Base-by-base conservation (phyloP, 2,797 vertebrate species). In the Syndactyla subalaris region DNA sequence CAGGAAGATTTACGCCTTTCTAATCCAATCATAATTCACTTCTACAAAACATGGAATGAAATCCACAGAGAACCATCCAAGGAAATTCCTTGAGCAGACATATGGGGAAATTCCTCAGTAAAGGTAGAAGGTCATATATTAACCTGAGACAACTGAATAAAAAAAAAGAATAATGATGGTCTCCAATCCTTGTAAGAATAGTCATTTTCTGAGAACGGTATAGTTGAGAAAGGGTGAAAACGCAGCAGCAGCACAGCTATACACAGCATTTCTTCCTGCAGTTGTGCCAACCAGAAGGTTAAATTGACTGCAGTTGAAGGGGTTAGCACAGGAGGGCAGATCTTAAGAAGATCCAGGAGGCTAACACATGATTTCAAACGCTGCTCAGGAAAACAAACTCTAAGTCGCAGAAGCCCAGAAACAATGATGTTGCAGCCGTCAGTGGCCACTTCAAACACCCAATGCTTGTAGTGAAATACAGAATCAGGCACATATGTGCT, bases 21-120 rank as follows among this genome's bases (percentile, higher is more conserved):
- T 96, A 96, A 96, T 93, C 89, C 77, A 96, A 85, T 96, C 72
- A 72, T 95, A 96, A 96, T 83, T 97, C 93, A 96, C 85, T 91
- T 82, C 49, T 77, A 85, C 75, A 83, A 85, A 97, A 96, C 89
- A 83, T 62, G 76, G 74, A 96, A 80, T 74, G 84, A 97, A 96
- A 82, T 73, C 94, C 89, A 85, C 68, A 62, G 84, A 94, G 95
- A 96, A 95, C 89, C 67, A 88, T 63, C 88, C 78, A 95, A 74
- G 95, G 84, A 93, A 95, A 97, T 96, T 90, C 91, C 93, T 94
- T 80, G 88, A 96, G 89, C 85, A 94, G 92, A 94, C 80, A 91
- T 89, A 88, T 74, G 92, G 70, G 80, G 70, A 92, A 96, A 97
- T 97, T 97, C 92, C 82, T 97, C 78, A 68, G 65, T 58, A 74